Base-by-base conservation (phyloP, 2,797 vertebrate species). In the Cryptoblepharus egeriae region DNA sequence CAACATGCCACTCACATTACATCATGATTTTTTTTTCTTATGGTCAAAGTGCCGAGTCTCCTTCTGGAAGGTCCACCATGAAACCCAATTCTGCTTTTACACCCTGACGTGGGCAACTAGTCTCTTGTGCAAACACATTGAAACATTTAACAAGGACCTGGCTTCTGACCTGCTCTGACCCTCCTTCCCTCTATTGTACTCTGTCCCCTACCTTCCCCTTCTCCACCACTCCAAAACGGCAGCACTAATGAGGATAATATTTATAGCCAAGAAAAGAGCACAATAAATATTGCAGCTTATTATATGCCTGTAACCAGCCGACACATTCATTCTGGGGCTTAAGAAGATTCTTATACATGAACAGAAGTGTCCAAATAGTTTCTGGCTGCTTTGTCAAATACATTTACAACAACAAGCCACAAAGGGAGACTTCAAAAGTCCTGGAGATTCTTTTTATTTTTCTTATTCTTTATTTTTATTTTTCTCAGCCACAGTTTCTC, bases 81-180 rank as follows among this genome's bases (percentile, higher is more conserved):
- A 94, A 96, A 95, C 85, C 37, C 32, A 83, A 94, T 65, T 81
- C 85, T 69, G 22, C 76, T 88, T 88, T 91, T 93, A 88, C 89
- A 92, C 87, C 82, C 80, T 82, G 39, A 69, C 63, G 60, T 45
- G 67, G 81, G 75, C 74, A 24, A 58, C 83, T 87, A 76, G 85
- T 82, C 89, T 91, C 91, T 87, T 32, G 64, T 90, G 75, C 79
- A 86, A 88, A 92, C 92, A 95, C 85, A 88, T 82, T 93, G 92
- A 85, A 95, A 92, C 80, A 77, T 85, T 94, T 93, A 93, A 85
- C 82, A 61, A 80, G 77, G 77, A 65, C 89, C 87, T 88, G 86
- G 91, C 91, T 91, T 81, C 2, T 77, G 85, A 93, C 91, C 91
- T 77, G 85, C 84, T 90, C 35, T 82, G 88, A 94, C 90, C 88